Evolutionary conservation across 2,888 invertebrate genomes (phyloP).

Genomic region (Lissonota sp.): DNA sequence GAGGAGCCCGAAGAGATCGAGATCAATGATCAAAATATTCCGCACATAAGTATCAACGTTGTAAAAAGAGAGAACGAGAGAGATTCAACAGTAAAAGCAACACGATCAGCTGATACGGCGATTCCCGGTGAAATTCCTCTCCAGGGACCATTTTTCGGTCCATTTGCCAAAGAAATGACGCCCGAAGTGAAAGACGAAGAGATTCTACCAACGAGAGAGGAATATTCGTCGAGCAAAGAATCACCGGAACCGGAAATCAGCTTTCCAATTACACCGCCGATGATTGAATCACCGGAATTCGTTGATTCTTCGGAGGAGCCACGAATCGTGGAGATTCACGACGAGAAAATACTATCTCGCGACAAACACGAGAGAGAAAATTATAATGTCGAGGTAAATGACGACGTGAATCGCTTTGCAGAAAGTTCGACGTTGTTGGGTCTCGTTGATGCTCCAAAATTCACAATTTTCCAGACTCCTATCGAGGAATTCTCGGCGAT

Average conservation of each 20-base stretch:
- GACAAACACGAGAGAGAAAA: conserved; percentile 72
- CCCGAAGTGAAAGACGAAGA: conserved; percentile 31
- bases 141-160: conserved; percentile 76
- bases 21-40: conserved; percentile 89
- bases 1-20: conserved; percentile 93
- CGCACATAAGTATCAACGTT: conserved; percentile 89
- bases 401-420: conserved; percentile 39
- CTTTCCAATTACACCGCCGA: neutral
- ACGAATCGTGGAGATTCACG: neutral
- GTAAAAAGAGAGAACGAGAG: conserved; percentile 86
- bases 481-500: conserved; percentile 66
- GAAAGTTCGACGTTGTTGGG: conserved; percentile 52
- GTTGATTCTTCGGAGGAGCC: neutral
- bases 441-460: conserved; percentile 74
- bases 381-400: conserved; percentile 74
- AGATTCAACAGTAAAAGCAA: conserved; percentile 69
- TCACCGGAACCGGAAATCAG: neutral
- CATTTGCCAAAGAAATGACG: conserved; percentile 73
- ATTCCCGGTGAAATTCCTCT: conserved; percentile 63
- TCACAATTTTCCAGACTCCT: conserved; percentile 76
- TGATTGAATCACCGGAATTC: conserved; percentile 17
- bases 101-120: neutral
- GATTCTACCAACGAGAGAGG: conserved; percentile 31
- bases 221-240: conserved; percentile 60
- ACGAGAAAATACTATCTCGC: conserved; percentile 16